phyloP scores from a whole-genome alignment of 2,888 invertebrate genomes.

The Schrankia costaestrigalis region DNA sequence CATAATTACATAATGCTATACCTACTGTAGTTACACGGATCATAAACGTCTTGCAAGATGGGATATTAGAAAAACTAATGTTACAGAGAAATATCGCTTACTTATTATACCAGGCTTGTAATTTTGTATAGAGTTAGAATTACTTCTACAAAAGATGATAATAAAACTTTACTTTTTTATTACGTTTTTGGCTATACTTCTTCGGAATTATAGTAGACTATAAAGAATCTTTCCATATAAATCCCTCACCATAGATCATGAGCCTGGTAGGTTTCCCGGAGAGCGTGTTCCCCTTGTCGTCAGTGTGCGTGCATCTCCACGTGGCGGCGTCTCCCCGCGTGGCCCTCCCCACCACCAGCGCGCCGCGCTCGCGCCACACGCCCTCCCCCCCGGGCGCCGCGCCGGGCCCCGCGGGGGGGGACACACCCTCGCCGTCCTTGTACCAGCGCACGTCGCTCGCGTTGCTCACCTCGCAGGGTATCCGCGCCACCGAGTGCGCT shows the following conservation, averaged over 20 bases:
- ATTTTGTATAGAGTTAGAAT: no score
- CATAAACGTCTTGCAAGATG: no score
- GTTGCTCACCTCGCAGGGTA: slow-evolving; percentile 56
- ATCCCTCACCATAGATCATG: slow-evolving; percentile 63
- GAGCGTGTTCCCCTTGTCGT: slow-evolving; percentile 82
- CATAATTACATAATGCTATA: no score
- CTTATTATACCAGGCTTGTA: no score
- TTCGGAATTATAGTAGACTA: no score
- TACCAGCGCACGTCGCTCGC: slow-evolving; percentile 63
- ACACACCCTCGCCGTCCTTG: slow-evolving; percentile 56
- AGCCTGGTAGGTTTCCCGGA: slow-evolving; percentile 66
- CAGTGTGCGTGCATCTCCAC: slow-evolving; percentile 86
- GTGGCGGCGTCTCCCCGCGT: slow-evolving; percentile 83
- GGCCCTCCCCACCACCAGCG: slow-evolving; percentile 61
- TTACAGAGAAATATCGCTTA: no score
- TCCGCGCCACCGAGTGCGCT: slow-evolving; percentile 53
- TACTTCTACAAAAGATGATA: no score
- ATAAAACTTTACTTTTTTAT: no score
- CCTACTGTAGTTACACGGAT: no score
- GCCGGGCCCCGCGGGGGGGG: slow-evolving; percentile 20
- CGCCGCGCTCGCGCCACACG: slow-evolving; percentile 47
- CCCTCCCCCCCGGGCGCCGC: slow-evolving; percentile 39
- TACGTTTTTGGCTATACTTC: no score
- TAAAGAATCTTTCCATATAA: no score
- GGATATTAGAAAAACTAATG: no score